Percentiles rank a stretch among this genome's conserved stretches.
These are phyloP conservation scores for Paragorgia papillata DNA, from an alignment of 92 coral and sea anemone species.

Conservation along the genomic window DNA sequence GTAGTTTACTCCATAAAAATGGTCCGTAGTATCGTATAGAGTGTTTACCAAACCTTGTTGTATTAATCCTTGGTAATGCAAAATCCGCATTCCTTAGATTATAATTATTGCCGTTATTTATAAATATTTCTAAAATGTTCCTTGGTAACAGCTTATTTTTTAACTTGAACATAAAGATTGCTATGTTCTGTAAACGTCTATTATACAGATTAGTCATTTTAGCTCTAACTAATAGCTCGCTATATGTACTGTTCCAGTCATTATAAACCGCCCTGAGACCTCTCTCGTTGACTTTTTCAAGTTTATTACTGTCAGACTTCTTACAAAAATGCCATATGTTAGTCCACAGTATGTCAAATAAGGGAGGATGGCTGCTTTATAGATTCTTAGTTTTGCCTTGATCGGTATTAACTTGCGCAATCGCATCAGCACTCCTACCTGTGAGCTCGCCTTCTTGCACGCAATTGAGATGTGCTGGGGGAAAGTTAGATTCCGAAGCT, in stretches of 20 bases:
- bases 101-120: too few relatives aligned
- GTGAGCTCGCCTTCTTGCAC: slow-evolving; percentile 52
- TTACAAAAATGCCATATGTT: slow-evolving; percentile 57
- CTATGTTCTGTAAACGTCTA: slow-evolving; percentile 51
- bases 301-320: slow-evolving; percentile 32
- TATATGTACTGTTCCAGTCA: slow-evolving; percentile 55
- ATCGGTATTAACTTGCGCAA: slow-evolving; percentile 55
- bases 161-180: slow-evolving; percentile 50
- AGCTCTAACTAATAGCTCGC: slow-evolving; percentile 54
- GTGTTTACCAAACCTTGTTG: too few relatives aligned
- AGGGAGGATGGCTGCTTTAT: slow-evolving; percentile 56
- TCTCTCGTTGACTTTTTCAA: slow-evolving; percentile 56
- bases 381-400: slow-evolving; percentile 52
- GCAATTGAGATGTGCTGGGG: slow-evolving; percentile 46
- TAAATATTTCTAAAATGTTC: too few relatives aligned
- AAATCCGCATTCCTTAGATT: too few relatives aligned
- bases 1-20: too few relatives aligned
- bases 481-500: slow-evolving; percentile 18
- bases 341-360: slow-evolving; percentile 45
- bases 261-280: slow-evolving; percentile 61
- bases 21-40: too few relatives aligned
- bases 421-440: slow-evolving; percentile 50
- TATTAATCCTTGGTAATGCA: too few relatives aligned
- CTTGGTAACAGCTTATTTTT: slow-evolving; percentile 1
- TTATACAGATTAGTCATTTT: slow-evolving; percentile 39